Conservation (phyloP, 2,888 invertebrate genomes). For the Anodontia alba region DNA sequence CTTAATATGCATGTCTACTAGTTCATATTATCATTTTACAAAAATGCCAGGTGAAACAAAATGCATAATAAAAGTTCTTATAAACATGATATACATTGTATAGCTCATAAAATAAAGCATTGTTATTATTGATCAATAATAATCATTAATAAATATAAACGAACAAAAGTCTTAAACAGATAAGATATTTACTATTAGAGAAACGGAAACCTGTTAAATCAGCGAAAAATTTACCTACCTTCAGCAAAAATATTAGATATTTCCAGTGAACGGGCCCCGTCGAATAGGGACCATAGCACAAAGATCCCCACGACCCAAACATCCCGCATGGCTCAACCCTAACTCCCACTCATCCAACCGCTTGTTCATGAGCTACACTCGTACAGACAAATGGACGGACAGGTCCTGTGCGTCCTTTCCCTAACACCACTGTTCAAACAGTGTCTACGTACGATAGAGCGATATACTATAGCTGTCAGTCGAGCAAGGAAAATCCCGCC, state of each 20-base stretch:
- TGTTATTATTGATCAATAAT: not conserved
- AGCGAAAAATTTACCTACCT: conserved; percentile 43
- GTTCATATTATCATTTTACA: no score
- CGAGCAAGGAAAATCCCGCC: conserved; percentile 4
- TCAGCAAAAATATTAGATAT: conserved; percentile 38
- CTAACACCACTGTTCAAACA: not conserved
- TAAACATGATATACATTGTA: no score
- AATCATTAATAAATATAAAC: no score
- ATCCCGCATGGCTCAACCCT: conserved; percentile 65
- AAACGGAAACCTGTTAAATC: conserved; percentile 24
- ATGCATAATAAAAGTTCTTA: no score
- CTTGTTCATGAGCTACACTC: conserved; percentile 53
- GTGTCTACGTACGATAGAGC: conserved; percentile 1
- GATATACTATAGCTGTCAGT: conserved; percentile 16
- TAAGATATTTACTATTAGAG: no score
- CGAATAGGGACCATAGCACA: conserved; percentile 50
- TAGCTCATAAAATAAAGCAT: no score
- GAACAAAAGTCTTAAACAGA: no score
- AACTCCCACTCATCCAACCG: conserved; percentile 56
- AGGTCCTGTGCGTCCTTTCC: not conserved
- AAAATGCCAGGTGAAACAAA: no score
- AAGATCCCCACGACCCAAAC: conserved; percentile 54
- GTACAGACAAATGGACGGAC: conserved; percentile 40
- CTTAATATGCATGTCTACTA: no score
- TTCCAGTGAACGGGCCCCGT: conserved; percentile 41